Evolutionary conservation across 2,113 vertebrate species (phyloP), one percentile per base, ranked within the genome.

Genomic region (Paraplagusia blochii): DNA sequence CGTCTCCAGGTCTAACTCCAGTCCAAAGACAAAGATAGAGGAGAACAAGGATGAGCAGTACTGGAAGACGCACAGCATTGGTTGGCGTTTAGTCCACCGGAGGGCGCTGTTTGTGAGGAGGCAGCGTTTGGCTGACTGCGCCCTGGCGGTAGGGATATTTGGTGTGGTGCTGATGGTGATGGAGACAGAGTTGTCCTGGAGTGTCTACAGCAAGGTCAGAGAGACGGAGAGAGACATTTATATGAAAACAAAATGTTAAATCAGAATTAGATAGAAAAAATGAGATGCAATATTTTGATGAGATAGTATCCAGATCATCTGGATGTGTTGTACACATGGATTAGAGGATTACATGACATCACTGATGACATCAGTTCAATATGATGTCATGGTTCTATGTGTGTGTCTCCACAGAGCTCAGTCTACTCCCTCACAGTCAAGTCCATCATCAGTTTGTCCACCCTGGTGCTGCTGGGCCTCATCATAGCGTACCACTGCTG

Each of bases 81-180:
- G 95, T 57, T 93, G 94, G 88, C 92, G 92, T 66, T 88, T 98
- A 73, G 92, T 95, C 40, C 94, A 79, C 72, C 90, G 96, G 29
- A 84, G 96, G 62, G 90, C 84, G 0, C 92, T 98, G 59, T 98
- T 97, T 0, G 88, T 98, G 85, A 95, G 93, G 84, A 88, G 96
- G 58, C 95, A 96, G 71, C 85, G 91, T 11, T 93, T 98, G 65
- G 96, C 94, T 0, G 96, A 98, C 82, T 95, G 95, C 1, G 95
- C 95, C 3, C 88, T 98, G 51, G 94, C 95, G 2, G 97, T 96
- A 35, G 96, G 94, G 56, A 89, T 97, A 78, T 96, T 97, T 2
- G 96, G 96, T 46, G 94, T 98, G 36, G 90, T 98, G 14, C 88
- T 96, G 77, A 98, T 98, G 96, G 95, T 98, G 83, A 94, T 91